Conservation (phyloP, 1,140 invertebrate genomes). For the Dinothrombium tinctorium region DNA sequence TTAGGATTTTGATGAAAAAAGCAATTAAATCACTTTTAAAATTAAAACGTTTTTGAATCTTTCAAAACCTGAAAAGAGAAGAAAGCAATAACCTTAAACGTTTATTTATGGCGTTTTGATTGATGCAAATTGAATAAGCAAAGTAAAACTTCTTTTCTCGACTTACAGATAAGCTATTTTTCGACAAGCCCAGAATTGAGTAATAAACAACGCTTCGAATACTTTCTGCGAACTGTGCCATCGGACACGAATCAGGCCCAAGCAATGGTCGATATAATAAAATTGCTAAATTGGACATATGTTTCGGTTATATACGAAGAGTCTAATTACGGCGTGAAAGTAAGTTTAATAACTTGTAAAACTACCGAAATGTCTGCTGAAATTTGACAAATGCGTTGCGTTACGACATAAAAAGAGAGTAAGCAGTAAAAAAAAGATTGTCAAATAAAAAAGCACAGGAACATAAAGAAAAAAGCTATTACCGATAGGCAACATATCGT, state of each 20-base stretch:
- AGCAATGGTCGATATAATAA: slow-evolving; percentile 84
- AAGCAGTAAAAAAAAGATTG: too few species aligned
- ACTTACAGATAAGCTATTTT: slow-evolving; percentile 71
- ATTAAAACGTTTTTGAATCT: neutral
- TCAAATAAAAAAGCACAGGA: too few species aligned
- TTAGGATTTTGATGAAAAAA: too few species aligned
- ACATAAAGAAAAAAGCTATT: too few species aligned
- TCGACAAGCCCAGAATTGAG: slow-evolving; percentile 81
- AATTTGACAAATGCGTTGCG: too few species aligned
- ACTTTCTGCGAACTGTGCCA: slow-evolving; percentile 78
- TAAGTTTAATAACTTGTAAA: slow-evolving; percentile 22
- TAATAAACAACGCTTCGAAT: slow-evolving; percentile 83
- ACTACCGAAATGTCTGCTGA: too few species aligned
- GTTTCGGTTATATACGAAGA: slow-evolving; percentile 88
- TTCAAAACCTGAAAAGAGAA: neutral
- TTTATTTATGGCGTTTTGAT: neutral
- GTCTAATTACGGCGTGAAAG: slow-evolving; percentile 86
- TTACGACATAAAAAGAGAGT: too few species aligned
- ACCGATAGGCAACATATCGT: too few species aligned
- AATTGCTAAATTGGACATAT: slow-evolving; percentile 64
- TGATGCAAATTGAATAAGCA: neutral
- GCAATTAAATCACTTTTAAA: too few species aligned
- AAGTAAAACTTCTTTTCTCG: slow-evolving; percentile 9
- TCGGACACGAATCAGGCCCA: slow-evolving; percentile 82
- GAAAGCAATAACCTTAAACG: neutral